Evolutionary conservation across 2,888 invertebrate species (phyloP), one percentile per base, ranked within the genome.

Genomic region (Parnassius smintheus): DNA sequence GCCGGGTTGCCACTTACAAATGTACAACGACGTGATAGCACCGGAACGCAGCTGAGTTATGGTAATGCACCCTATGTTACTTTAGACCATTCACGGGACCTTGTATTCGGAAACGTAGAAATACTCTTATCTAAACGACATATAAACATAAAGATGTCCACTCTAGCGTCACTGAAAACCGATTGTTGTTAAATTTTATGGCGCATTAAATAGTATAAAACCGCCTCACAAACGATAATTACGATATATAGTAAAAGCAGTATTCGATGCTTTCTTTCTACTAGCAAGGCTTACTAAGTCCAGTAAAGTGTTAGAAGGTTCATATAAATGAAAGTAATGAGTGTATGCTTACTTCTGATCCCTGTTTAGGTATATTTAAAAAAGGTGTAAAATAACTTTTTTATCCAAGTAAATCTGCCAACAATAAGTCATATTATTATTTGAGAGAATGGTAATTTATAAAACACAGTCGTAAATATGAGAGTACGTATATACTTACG

Each of bases 141-240:
- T 80, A 85, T 83, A 83, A 82, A 86, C 86, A 84, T 90, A 88
- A 88, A 88, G 78, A 84, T 84, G 85, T 84, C 84, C 80, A 81
- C 80, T 82, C 77, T 76, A 77, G 75, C 78, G 80, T 85, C 86
- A 87, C 85, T 86, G 82, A 88, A 84, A 87, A 80, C 81, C 81
- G 82, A 88, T 89, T 87, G 87, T 89, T 86, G 87, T 91, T 89
- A 90, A 90, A 89, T 86, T 88, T 90, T 82, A 89, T 85, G 83
- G 75, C 67, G 68, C 83, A 84, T 88, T 82, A 90, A 89, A 87
- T 86, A 86, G 85, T 86, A 79, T 76, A 72, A 77, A 76, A 84
- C 76, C 75, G 77, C 72, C 74, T 75, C 79, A 81, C 74, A 82
- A 81, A 81, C 69, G 76, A 49, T 85, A 82, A 86, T 85, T 83